Evolutionary conservation across 2,888 invertebrate genomes (phyloP).

Genomic region (Alloplasta piceator): DNA sequence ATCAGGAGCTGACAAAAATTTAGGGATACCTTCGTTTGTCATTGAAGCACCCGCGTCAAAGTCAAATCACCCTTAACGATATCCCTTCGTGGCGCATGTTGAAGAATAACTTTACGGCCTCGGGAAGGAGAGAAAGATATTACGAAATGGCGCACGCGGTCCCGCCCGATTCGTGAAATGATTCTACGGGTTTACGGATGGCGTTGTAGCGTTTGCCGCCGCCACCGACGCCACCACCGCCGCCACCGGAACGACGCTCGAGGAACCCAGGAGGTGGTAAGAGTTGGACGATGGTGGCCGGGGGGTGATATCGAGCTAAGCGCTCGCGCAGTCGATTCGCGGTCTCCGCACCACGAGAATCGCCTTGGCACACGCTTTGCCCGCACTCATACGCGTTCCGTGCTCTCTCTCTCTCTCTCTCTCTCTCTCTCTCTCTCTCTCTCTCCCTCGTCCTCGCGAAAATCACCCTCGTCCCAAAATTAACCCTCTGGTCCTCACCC

Average conservation of each 20-base stretch:
- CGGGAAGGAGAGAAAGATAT: background rate
- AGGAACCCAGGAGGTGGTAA: slow-evolving; percentile 72
- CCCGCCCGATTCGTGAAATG: slow-evolving; percentile 59
- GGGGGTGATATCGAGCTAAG: slow-evolving; percentile 79
- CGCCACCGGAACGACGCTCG: slow-evolving; percentile 61
- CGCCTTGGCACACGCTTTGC: slow-evolving; percentile 69
- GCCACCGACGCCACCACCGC: slow-evolving; percentile 55
- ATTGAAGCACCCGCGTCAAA: too few species aligned
- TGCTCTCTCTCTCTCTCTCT: slow-evolving; percentile 28
- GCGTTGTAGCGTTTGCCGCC: slow-evolving; percentile 57
- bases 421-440: slow-evolving; percentile 28
- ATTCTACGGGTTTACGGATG: slow-evolving; percentile 46
- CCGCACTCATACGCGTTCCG: slow-evolving; percentile 53
- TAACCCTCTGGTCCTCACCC: too few species aligned
- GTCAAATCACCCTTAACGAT: too few species aligned
- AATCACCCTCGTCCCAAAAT: too few species aligned
- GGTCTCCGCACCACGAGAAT: slow-evolving; percentile 78
- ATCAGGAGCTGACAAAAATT: too few species aligned
- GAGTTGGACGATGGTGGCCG: slow-evolving; percentile 73
- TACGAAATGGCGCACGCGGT: slow-evolving; percentile 60
- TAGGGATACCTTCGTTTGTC: too few species aligned
- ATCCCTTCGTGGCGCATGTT: too few species aligned
- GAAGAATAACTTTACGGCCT: too few species aligned
- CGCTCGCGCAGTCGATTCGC: slow-evolving; percentile 80
- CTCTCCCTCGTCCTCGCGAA: too few species aligned